Percentiles rank a stretch among this genome's conserved stretches.
These are phyloP conservation scores for Luidia sarsii DNA, from an alignment of 53 echinoderm and acorn worm genomes.

Conservation along the genomic window DNA sequence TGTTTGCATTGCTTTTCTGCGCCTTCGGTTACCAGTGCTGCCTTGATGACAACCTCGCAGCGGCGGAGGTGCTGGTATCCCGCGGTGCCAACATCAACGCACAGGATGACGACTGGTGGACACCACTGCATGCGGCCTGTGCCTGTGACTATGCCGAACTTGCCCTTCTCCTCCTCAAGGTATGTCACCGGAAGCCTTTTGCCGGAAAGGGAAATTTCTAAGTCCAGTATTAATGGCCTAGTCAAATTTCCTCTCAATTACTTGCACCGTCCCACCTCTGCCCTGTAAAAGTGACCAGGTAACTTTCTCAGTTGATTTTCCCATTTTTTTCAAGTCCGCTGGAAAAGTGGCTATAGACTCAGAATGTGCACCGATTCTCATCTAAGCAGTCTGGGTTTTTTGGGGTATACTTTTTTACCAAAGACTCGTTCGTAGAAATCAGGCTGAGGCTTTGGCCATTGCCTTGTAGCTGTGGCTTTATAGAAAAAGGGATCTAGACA, in stretches of 20 bases:
- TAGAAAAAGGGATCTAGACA: too few relatives aligned
- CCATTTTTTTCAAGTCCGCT: too few relatives aligned
- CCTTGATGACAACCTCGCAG: conserved; percentile 91
- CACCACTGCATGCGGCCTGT: conserved; percentile 90
- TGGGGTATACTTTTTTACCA: too few relatives aligned
- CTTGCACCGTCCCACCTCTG: background rate
- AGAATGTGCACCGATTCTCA: too few relatives aligned
- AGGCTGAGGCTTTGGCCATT: too few relatives aligned
- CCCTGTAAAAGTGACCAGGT: too few relatives aligned
- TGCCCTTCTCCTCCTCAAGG: conserved; percentile 81
- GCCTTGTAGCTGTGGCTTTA: too few relatives aligned
- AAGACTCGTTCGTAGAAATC: too few relatives aligned
- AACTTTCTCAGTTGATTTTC: too few relatives aligned
- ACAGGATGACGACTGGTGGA: conserved; percentile 92
- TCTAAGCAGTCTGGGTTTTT: too few relatives aligned
- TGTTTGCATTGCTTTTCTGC: too few relatives aligned
- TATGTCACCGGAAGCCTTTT: conserved; percentile 46
- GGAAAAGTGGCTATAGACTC: too few relatives aligned
- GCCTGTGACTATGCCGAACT: conserved; percentile 93
- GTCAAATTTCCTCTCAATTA: background rate
- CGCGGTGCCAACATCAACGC: conserved; percentile 79
- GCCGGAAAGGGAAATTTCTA: background rate
- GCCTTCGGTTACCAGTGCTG: conserved; percentile 73
- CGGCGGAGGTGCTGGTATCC: conserved; percentile 84
- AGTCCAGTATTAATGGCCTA: background rate